phyloP scores from a whole-genome alignment of 2,797 vertebrate genomes.

The Crocidura indochinensis region DNA sequence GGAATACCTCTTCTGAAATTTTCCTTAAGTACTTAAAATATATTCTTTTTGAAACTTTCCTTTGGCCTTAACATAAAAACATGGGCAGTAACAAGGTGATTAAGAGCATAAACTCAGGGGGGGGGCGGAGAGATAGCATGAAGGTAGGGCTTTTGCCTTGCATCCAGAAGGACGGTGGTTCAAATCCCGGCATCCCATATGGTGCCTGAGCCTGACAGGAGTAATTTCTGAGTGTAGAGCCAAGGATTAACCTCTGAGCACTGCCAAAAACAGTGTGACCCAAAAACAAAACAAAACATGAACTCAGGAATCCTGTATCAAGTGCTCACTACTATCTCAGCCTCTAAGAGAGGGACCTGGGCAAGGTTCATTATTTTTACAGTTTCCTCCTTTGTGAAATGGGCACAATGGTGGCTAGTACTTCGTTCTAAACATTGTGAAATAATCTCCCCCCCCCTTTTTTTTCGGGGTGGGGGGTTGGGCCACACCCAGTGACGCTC shows the following conservation, averaged over 20 bases:
- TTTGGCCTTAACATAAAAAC: conserved; percentile 7
- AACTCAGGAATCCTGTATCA: neutral
- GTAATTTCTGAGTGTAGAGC: too few species aligned
- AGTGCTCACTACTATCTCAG: neutral
- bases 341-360: neutral
- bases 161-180: too few species aligned
- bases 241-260: too few species aligned
- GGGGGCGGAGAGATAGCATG: too few species aligned
- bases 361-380: neutral
- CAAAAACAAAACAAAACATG: neutral
- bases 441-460: neutral
- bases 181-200: too few species aligned
- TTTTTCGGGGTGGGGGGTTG: too few species aligned
- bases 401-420: neutral
- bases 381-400: conserved; percentile 8
- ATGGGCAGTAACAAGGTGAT: neutral
- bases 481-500: too few species aligned
- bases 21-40: conserved; percentile 51
- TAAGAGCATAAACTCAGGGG: neutral
- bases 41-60: too few species aligned
- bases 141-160: too few species aligned
- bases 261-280: too few species aligned
- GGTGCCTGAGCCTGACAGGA: too few species aligned
- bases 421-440: neutral
- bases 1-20: conserved; percentile 13